Base-by-base conservation (phyloP, 2,113 vertebrate species). In the Gobiocypris rarus region DNA sequence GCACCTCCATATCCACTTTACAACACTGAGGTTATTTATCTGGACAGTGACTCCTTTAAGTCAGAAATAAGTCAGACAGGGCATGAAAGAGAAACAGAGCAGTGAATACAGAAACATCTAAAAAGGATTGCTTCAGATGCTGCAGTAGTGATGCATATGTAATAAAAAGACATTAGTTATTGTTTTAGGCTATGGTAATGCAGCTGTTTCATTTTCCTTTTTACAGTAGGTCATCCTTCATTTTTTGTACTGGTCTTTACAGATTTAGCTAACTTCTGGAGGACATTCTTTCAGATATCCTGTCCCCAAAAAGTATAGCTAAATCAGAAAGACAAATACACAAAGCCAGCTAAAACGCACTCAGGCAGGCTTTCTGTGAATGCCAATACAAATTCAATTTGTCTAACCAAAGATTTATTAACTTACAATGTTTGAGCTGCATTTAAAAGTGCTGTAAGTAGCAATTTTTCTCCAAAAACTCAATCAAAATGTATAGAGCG, bases 11-110 rank as follows among this genome's bases (percentile, higher is more conserved):
- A 73, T 73, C 67, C 41, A 31, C 73, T 75, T 75, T 54, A 52
- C 17, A 22, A 34, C 41, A 34, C 43, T n/a, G n/a, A 58, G 75
- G 56, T 79, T 78, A 77, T 84, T 84, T 84, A 69, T 69, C 75
- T 58, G 48, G 61, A 58, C 52, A 71, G 74, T 34, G 61, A 84
- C 75, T 45, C 31, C 34, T 56, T 84, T 58, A 69, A 41, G 48
- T 69, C 61, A 67, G 74, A 50, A 69, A 79, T 4, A 26, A 78
- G 52, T 45, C 34, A 54, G 48, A 31, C 45, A 54, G 26, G 24
- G 26, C 26, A 17, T 22, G 54, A 34, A 54, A 78, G 56, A n/a
- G 75, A 73, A 48, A 71, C 9, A 15, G 43, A 54, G 75, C 75
- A n/a, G 17, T 31, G 26, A n/a, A 73, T n/a, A 50, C 45, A 74